Evolutionary conservation across 1,140 invertebrate genomes (phyloP).

Genomic region (Dufourea novaeangliae): DNA sequence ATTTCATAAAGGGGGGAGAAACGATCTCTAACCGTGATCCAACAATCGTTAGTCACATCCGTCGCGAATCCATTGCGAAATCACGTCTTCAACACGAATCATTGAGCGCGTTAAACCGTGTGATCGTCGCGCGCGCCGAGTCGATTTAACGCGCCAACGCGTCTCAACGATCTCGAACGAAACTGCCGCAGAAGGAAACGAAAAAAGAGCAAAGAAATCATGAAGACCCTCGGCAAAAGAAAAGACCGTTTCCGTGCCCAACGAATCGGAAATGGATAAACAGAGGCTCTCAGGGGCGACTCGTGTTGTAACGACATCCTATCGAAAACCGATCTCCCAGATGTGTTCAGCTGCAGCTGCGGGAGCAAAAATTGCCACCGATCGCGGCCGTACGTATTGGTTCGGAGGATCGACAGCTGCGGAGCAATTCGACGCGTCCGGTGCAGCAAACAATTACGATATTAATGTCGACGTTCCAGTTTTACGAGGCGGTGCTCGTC

Average conservation of each 20-base stretch:
- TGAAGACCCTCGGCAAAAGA: neutral
- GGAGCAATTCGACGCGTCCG: constrained; percentile 19
- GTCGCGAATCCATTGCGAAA: neutral
- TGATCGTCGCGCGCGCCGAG: neutral
- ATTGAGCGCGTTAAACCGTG: constrained; percentile 21
- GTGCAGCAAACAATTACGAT: constrained; percentile 30
- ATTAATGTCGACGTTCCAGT: constrained; percentile 22
- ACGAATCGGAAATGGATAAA: neutral
- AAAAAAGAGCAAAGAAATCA: neutral
- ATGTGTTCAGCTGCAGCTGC: neutral
- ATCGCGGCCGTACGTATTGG: no score
- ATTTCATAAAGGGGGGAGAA: no score
- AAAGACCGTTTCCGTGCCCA: neutral
- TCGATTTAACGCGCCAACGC: constrained; percentile 23
- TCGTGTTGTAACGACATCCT: neutral
- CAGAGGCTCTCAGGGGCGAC: neutral
- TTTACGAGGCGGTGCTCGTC: neutral
- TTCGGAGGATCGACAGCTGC: constrained; percentile 37
- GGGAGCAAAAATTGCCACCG: neutral
- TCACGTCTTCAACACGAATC: constrained; percentile 12
- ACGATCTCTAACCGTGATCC: no score
- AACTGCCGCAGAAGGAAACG: neutral
- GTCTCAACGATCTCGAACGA: neutral
- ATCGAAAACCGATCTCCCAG: constrained; percentile 30
- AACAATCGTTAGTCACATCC: constrained; percentile 38